Evolutionary conservation across 1,140 invertebrate species (phyloP), one percentile per base, ranked within the genome.

Genomic region (Acromyrmex charruanus): DNA sequence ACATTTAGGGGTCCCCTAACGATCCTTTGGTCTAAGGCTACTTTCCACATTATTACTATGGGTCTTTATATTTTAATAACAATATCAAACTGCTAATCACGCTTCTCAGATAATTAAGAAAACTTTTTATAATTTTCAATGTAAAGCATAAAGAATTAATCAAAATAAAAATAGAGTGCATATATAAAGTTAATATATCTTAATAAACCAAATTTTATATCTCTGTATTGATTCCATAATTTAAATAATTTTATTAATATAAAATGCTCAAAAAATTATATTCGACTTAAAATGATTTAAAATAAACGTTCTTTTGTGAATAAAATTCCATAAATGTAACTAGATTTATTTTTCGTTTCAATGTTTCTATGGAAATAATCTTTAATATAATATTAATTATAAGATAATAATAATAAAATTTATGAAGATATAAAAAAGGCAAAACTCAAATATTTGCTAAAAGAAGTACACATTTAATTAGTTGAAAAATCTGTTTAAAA

Each of bases 1-100:
- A 77, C 25, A 25, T 80, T 72, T 44, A 59, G 69, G 69, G 69
- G 49, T 84, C 39, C 80, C 69, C 69, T 84, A 49, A 84, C 18
- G 14, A 75, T 61, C 44, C 44, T 71, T 75, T 84, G 80, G 69
- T 75, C 69, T 84, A 84, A 74, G 39, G 6, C n/a, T 58, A 75
- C 7, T 44, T 49, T 51, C 16, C 55, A 21, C 14, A n/a, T 72
- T 82, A 5, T 35, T 16, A 51, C 59, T 65, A 49, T n/a, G 25
- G 5, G 28, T 28, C 12, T 31, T 18, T 39, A 28, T 28, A 75
- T 21, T 14, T 49, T 55, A 55, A 55, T 55, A n/a, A 55, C 31
- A 69, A 55, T 81, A 18, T 49, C 25, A 65, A 79, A 77, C 58
- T 28, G 12, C 21, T 49, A 31, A 31, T 77, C 39, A 44, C 21